phyloP scores from a whole-genome alignment of 92 coral and sea anemone genomes.

The Diadumene lineata region DNA sequence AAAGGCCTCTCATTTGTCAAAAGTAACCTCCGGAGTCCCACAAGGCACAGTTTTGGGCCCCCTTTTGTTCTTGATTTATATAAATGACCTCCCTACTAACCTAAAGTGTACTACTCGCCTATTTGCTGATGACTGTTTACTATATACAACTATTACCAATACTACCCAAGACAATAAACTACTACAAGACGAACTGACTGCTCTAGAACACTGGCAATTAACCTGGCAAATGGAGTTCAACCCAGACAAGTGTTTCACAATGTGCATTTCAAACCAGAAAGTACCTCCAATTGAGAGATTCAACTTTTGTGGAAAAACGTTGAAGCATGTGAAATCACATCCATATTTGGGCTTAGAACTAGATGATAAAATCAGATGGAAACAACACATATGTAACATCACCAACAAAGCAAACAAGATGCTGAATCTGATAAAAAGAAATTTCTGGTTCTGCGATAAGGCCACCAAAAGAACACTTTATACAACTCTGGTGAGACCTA shows the following conservation, averaged over 20 bases:
- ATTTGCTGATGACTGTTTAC: slow-evolving; percentile 27
- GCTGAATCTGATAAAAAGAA: slow-evolving; percentile 10
- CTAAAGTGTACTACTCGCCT: neutral
- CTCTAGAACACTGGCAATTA: slow-evolving; percentile 14
- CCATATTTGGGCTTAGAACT: slow-evolving; percentile 20
- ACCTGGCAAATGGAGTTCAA: slow-evolving; percentile 36
- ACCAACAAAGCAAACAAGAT: slow-evolving; percentile 26
- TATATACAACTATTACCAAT: neutral
- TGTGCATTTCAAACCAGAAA: neutral
- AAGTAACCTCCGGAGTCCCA: slow-evolving; percentile 31
- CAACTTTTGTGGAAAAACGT: slow-evolving; percentile 31
- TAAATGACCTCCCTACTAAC: neutral
- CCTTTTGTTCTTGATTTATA: slow-evolving; percentile 6
- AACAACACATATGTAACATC: neutral
- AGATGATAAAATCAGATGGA: slow-evolving; percentile 1
- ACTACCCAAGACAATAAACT: neutral
- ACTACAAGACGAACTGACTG: neutral
- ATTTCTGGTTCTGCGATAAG: slow-evolving; percentile 10
- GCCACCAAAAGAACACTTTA: neutral
- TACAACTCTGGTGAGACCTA: neutral
- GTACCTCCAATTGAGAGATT: neutral
- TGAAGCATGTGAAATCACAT: slow-evolving; percentile 10
- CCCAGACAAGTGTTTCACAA: slow-evolving; percentile 26
- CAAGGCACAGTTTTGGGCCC: slow-evolving; percentile 17
- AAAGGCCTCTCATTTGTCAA: neutral